Evolutionary conservation across 2,888 invertebrate genomes (phyloP).

Genomic region (Volucella bombylans): DNA sequence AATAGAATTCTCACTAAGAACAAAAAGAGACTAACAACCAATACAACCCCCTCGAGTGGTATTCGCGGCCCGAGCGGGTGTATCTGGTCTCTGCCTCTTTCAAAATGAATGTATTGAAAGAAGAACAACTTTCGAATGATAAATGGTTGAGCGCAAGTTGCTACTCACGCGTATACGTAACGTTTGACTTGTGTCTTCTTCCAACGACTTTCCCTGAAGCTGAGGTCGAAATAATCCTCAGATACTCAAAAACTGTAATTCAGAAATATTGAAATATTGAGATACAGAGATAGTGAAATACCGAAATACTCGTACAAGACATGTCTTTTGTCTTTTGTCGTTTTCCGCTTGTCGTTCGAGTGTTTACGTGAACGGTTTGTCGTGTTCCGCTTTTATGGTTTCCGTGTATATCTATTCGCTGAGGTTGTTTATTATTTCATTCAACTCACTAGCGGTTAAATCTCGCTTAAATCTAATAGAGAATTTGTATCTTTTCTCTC

Average conservation of each 20-base stretch:
- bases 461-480: constrained; percentile 11
- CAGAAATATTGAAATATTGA: too few relatives aligned
- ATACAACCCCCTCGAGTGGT: too few relatives aligned
- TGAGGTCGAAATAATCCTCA: background rate
- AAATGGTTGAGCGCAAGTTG: constrained; percentile 52
- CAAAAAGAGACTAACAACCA: background rate
- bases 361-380: background rate
- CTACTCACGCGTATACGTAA: constrained; percentile 58
- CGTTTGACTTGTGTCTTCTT: constrained; percentile 34
- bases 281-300: too few relatives aligned
- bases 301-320: too few relatives aligned
- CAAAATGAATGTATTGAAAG: background rate
- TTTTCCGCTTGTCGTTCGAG: background rate
- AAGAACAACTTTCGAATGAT: constrained; percentile 30
- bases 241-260: background rate
- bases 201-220: background rate
- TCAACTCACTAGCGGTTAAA: constrained; percentile 18
- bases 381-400: constrained; percentile 13
- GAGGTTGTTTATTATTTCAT: constrained; percentile 38
- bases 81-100: background rate
- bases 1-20: constrained; percentile 2
- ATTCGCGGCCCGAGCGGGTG: too few relatives aligned
- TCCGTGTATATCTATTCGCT: constrained; percentile 7
- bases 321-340: too few relatives aligned
- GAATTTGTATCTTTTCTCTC: constrained; percentile 5